phyloP scores from a whole-genome alignment of 2,888 invertebrate genomes.

The Cantharis nigra region DNA sequence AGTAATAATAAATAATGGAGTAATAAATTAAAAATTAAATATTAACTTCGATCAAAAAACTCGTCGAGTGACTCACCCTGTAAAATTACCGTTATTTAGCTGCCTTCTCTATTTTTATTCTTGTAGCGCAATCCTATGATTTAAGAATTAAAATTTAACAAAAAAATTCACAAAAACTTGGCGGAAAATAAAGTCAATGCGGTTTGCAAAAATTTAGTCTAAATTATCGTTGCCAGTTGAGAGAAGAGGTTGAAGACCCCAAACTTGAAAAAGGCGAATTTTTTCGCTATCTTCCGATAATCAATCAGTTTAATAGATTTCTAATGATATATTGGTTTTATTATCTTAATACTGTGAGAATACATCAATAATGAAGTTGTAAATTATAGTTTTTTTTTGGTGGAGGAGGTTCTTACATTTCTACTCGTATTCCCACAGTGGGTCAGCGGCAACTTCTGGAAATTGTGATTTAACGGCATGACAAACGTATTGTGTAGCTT shows the following conservation, averaged over 20 bases:
- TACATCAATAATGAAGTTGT: background rate
- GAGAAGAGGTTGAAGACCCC: background rate
- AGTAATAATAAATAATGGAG: background rate
- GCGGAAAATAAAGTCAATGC: background rate
- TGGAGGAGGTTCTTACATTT: background rate
- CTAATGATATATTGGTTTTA: background rate
- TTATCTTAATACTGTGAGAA: background rate
- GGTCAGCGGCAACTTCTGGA: conserved; percentile 35
- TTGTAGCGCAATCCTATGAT: background rate
- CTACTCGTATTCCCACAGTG: conserved; percentile 31
- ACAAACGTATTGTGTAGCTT: conserved; percentile 36
- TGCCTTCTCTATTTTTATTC: background rate
- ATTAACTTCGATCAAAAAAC: background rate
- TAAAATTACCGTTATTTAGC: background rate
- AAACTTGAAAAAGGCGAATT: background rate
- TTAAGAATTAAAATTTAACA: background rate
- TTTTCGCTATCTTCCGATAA: background rate
- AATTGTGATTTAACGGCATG: conserved; percentile 36
- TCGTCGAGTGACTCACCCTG: background rate
- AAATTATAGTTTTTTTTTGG: background rate
- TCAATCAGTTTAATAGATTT: background rate
- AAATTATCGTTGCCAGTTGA: background rate
- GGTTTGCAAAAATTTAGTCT: background rate
- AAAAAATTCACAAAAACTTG: background rate
- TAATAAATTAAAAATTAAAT: background rate